These are phyloP conservation scores for Aphelenchoides fujianensis DNA, from an alignment of 1,140 invertebrate genomes.

Conservation along the genomic window DNA sequence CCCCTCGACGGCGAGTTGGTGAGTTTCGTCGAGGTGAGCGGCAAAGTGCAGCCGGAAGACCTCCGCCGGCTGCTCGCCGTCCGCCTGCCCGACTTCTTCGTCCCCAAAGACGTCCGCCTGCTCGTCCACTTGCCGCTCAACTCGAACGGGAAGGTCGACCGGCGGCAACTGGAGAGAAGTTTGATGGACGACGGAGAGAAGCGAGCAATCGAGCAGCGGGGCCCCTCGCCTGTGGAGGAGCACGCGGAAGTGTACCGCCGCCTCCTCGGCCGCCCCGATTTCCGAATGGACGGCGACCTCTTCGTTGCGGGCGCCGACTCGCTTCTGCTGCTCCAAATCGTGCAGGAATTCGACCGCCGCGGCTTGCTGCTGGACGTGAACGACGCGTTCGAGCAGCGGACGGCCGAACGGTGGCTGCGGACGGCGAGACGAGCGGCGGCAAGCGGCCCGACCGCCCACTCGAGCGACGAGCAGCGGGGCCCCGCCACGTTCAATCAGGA, in stretches of 20 bases:
- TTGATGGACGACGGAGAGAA: constrained; percentile 11
- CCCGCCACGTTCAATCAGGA: constrained; percentile 27
- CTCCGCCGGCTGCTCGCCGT: neutral
- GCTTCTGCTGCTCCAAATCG: constrained; percentile 20
- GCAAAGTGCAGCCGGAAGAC: neutral
- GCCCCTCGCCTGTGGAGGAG: neutral
- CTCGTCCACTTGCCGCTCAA: constrained; percentile 28
- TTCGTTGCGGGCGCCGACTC: constrained; percentile 30
- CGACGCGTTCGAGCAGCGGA: neutral
- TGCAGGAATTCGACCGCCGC: neutral
- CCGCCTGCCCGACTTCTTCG: neutral
- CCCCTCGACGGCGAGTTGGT: neutral
- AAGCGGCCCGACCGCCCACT: neutral
- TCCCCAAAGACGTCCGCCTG: neutral
- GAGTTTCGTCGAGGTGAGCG: neutral
- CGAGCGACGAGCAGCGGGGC: neutral
- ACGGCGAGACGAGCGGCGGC: too few species aligned
- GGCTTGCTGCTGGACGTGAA: neutral
- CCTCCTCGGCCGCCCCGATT: neutral
- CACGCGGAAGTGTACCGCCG: neutral
- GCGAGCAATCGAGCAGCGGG: too few species aligned
- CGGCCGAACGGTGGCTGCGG: neutral
- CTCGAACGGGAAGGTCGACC: constrained; percentile 37
- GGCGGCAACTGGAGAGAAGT: neutral
- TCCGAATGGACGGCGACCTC: constrained; percentile 15